A percentile compares a stretch with the other conserved stretches of the same genome.
phyloP scores from a whole-genome alignment of 2,888 invertebrate species.

The Latrodectus hesperus region DNA sequence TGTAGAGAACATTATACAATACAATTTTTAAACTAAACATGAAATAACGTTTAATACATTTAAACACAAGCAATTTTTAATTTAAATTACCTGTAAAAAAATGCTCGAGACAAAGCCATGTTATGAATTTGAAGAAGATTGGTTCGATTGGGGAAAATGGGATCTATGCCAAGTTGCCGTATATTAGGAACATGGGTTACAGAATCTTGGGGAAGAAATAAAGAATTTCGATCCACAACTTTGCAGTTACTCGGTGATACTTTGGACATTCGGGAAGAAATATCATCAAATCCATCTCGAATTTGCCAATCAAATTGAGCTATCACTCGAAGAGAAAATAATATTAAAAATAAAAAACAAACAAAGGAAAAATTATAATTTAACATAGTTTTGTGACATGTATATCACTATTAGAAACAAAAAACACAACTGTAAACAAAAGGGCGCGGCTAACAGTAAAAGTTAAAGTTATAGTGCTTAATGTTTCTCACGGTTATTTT shows the following conservation, averaged over 20 bases:
- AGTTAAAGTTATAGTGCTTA: conserved; percentile 33
- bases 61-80: no score
- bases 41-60: no score
- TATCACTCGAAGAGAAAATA: conserved; percentile 64
- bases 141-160: conserved; percentile 94
- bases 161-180: conserved; percentile 94
- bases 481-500: no score
- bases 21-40: no score
- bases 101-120: conserved; percentile 95
- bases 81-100: conserved; percentile 83
- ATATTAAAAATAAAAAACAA: conserved; percentile 22
- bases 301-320: conserved; percentile 94
- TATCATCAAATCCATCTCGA: conserved; percentile 91
- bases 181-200: conserved; percentile 95
- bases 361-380: conserved; percentile 24
- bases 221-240: conserved; percentile 87
- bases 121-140: conserved; percentile 94
- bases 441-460: conserved; percentile 53
- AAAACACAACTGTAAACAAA: conserved; percentile 53
- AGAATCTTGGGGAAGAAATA: conserved; percentile 87
- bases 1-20: no score
- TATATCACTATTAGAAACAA: conserved; percentile 10
- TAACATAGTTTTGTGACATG: conserved; percentile 28
- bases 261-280: conserved; percentile 87
- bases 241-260: conserved; percentile 91